Evolutionary conservation across 1,140 invertebrate species (phyloP).

Genomic region (Drosophila leontia): DNA sequence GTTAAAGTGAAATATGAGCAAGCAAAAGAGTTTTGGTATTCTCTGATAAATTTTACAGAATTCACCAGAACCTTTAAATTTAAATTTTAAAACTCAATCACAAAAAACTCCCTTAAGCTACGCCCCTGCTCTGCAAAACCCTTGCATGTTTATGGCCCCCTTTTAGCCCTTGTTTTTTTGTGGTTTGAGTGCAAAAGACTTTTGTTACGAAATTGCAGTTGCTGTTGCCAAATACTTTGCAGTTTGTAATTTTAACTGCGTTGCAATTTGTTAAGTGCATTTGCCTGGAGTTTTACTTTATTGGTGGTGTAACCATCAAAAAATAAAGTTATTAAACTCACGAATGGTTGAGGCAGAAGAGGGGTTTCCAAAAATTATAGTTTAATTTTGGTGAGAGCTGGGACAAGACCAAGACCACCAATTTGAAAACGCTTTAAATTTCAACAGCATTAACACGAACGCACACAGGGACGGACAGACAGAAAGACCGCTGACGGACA

Average conservation of each 20-base stretch:
- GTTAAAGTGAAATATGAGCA: neutral
- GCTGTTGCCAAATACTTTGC: constrained; percentile 68
- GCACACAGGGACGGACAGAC: constrained; percentile 14
- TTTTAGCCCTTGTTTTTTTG: constrained; percentile 6
- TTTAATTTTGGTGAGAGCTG: too few relatives aligned
- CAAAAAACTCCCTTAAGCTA: neutral
- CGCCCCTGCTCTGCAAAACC: neutral
- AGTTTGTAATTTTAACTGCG: constrained; percentile 79
- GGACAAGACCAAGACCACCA: neutral
- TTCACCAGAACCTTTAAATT: too few relatives aligned
- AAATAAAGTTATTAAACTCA: constrained; percentile 77
- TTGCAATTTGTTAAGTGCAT: constrained; percentile 78
- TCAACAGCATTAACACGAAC: constrained; percentile 19
- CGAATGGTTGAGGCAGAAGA: constrained; percentile 4
- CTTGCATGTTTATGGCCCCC: constrained; percentile 36
- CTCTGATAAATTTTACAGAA: neutral
- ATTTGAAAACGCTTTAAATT: constrained; percentile 29
- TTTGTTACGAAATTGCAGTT: constrained; percentile 70
- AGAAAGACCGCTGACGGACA: constrained; percentile 32
- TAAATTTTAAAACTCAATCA: neutral
- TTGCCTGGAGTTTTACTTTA: constrained; percentile 22
- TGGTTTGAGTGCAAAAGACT: constrained; percentile 51
- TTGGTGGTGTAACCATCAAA: constrained; percentile 24
- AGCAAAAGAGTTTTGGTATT: neutral
- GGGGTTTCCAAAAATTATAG: neutral